Conservation (phyloP, 2,797 vertebrate species). For the Enteromius thamalakanensis region DNA sequence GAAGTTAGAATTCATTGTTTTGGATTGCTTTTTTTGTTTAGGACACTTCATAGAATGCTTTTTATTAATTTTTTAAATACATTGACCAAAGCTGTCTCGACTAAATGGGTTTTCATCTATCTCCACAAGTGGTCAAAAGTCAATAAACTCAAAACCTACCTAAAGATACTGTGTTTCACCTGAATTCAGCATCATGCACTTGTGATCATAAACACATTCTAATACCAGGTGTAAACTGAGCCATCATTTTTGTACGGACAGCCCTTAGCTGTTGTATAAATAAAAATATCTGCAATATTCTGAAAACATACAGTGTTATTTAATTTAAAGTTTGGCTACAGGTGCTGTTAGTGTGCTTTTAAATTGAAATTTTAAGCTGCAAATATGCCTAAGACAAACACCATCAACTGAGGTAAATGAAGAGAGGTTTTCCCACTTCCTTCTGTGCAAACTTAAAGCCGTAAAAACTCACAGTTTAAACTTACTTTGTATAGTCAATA, state of each 20-base stretch:
- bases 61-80: not conserved
- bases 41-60: not conserved
- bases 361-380: not conserved
- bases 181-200: not conserved
- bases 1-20: not conserved
- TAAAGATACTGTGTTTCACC: not conserved
- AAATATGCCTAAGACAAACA: not conserved
- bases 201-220: not conserved
- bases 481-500: constrained; percentile 1
- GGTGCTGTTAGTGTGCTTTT: not conserved
- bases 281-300: not conserved
- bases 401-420: constrained; percentile 65
- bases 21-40: not conserved
- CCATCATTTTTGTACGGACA: not conserved
- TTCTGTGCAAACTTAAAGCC: not conserved
- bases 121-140: not conserved
- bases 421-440: not conserved
- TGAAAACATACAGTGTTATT: not conserved
- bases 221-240: not conserved
- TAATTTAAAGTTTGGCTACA: not conserved
- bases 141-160: not conserved
- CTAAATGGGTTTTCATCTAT: not conserved
- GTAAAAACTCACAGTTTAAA: not conserved
- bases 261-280: not conserved
- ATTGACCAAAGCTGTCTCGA: not conserved